A percentile compares a stretch with the other conserved stretches of the same genome.
Conservation (phyloP, 1,140 invertebrate genomes). For the Phortica variegata region DNA sequence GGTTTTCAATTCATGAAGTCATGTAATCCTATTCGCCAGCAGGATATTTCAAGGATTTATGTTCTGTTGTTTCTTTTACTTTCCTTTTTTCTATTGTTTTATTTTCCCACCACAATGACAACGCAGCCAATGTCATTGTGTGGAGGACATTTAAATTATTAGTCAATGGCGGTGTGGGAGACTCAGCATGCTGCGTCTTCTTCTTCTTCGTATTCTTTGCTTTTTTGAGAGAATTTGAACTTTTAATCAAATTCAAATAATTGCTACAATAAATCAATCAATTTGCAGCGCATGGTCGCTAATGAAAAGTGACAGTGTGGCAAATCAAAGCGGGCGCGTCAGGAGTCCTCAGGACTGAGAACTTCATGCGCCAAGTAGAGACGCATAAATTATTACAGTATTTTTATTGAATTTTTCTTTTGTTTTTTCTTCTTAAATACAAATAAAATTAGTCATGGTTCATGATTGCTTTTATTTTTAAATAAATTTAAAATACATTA, state of each 20-base stretch:
- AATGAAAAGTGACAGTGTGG: constrained; percentile 46
- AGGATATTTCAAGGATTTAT: constrained; percentile 54
- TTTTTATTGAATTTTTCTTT: neutral
- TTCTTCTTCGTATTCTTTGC: constrained; percentile 44
- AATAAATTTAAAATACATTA: neutral
- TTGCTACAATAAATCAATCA: constrained; percentile 55
- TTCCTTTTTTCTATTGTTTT: constrained; percentile 16
- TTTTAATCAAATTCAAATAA: constrained; percentile 54
- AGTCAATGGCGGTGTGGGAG: constrained; percentile 1
- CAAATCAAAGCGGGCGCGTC: no score
- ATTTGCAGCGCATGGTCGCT: constrained; percentile 36
- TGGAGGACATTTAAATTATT: constrained; percentile 17
- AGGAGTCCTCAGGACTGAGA: no score
- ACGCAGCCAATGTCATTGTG: no score
- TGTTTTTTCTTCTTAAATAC: neutral
- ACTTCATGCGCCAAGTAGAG: constrained; percentile 13
- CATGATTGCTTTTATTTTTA: neutral
- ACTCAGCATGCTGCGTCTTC: constrained; percentile 1
- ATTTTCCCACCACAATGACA: no score
- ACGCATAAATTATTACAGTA: constrained; percentile 31
- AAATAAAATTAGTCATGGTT: no score
- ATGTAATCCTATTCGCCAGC: constrained; percentile 46
- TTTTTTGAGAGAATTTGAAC: constrained; percentile 35
- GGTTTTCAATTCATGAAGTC: constrained; percentile 49
- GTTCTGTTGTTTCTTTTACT: constrained; percentile 22